phyloP scores from a whole-genome alignment of 2,888 invertebrate species.

The Heliconius aoede region DNA sequence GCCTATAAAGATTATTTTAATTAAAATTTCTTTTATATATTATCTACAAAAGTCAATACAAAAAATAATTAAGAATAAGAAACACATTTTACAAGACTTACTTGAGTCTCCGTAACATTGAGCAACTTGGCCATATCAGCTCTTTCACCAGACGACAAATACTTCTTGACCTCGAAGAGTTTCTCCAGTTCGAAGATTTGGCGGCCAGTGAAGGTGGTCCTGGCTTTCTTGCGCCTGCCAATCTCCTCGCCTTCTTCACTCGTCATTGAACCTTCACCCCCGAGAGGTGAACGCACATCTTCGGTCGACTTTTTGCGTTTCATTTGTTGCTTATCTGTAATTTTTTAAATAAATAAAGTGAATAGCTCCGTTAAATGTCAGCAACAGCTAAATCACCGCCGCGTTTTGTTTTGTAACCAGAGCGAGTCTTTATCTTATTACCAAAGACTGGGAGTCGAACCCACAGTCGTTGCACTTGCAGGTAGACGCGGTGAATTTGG shows the following conservation, averaged over 20 bases:
- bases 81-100: constrained; percentile 67
- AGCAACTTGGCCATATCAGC: constrained; percentile 97
- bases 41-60: neutral
- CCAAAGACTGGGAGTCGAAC: too few relatives aligned
- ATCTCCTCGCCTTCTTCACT: constrained; percentile 83
- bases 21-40: too few relatives aligned
- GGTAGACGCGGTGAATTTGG: too few relatives aligned
- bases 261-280: constrained; percentile 74
- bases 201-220: constrained; percentile 97
- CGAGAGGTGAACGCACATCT: constrained; percentile 73
- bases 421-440: too few relatives aligned
- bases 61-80: neutral
- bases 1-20: neutral
- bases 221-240: constrained; percentile 92
- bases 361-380: too few relatives aligned
- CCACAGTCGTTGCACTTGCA: too few relatives aligned
- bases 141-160: constrained; percentile 96
- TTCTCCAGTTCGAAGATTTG: constrained; percentile 98
- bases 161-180: constrained; percentile 97
- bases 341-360: neutral
- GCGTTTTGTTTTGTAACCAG: too few relatives aligned
- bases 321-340: constrained; percentile 69
- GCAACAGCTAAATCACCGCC: too few relatives aligned
- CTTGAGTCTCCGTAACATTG: constrained; percentile 98
- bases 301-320: constrained; percentile 80